Conservation (phyloP, 1,140 invertebrate species). For the Onthophagus taurus region DNA sequence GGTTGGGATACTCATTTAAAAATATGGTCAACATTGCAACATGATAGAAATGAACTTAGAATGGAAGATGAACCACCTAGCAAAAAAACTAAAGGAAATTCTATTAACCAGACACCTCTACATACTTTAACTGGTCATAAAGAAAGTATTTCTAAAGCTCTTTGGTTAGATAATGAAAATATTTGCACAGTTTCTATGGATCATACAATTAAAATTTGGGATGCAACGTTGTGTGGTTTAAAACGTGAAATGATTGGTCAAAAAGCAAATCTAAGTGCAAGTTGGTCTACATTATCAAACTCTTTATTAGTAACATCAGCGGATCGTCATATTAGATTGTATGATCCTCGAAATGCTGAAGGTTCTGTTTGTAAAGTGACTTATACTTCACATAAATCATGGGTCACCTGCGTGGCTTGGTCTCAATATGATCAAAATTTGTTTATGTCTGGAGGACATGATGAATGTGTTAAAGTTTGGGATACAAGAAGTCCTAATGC, state of each 20-base stretch:
- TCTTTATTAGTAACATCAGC: constrained; percentile 77
- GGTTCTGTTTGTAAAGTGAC: constrained; percentile 77
- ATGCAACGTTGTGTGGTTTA: constrained; percentile 69
- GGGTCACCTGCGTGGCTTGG: constrained; percentile 88
- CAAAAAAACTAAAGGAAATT: constrained; percentile 39
- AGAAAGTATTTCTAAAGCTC: constrained; percentile 75
- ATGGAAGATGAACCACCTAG: constrained; percentile 38
- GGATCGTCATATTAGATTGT: constrained; percentile 82
- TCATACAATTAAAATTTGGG: constrained; percentile 92
- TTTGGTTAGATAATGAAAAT: constrained; percentile 69
- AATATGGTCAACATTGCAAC: constrained; percentile 57
- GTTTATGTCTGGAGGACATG: constrained; percentile 90
- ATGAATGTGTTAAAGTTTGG: constrained; percentile 89
- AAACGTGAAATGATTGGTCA: constrained; percentile 76
- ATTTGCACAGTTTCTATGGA: constrained; percentile 87
- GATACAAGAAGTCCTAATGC: constrained; percentile 87
- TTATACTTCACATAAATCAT: constrained; percentile 83
- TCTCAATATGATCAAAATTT: constrained; percentile 72
- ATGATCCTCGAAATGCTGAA: constrained; percentile 83
- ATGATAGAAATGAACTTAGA: constrained; percentile 35
- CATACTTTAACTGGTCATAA: constrained; percentile 87
- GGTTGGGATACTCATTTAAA: constrained; percentile 83
- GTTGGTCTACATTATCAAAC: constrained; percentile 68
- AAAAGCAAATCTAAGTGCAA: constrained; percentile 83
- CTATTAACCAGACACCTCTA: constrained; percentile 59